Evolutionary conservation across 2,113 vertebrate genomes (phyloP).

Genomic region (Thermophis baileyi): DNA sequence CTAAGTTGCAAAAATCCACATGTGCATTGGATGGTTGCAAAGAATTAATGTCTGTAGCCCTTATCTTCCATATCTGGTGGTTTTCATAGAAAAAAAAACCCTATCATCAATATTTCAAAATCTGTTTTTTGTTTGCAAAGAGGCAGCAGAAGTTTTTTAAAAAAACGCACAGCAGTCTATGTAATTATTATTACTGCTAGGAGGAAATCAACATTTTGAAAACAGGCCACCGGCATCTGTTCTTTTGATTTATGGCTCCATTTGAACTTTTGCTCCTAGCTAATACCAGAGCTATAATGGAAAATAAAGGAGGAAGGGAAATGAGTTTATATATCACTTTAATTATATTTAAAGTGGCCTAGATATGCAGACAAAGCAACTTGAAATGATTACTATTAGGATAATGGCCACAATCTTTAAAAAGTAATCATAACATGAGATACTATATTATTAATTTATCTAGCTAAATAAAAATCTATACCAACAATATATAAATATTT

Average conservation of each 20-base stretch:
- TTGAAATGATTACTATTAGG: background rate
- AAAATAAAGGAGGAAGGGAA: background rate
- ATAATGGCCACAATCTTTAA: background rate
- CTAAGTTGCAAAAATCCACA: background rate
- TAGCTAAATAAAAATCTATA: background rate
- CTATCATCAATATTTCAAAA: background rate
- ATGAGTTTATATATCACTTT: accelerated
- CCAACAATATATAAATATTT: background rate
- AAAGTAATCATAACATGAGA: background rate
- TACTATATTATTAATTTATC: background rate
- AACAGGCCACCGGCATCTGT: background rate
- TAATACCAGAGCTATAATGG: background rate
- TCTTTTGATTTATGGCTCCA: background rate
- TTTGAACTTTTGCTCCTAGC: accelerated
- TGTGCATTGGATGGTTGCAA: background rate
- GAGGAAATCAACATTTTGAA: accelerated
- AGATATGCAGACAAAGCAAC: background rate
- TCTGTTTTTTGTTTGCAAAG: background rate
- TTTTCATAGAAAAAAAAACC: background rate
- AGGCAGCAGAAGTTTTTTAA: accelerated
- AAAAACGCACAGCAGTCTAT: accelerated
- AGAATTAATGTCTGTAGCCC: background rate
- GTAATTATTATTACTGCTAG: accelerated
- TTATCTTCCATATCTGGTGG: background rate
- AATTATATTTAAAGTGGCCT: constrained; percentile 11